A percentile compares a stretch with the other conserved stretches of the same genome.
Conservation (phyloP, 1,140 invertebrate species). For the Halesus radiatus region DNA sequence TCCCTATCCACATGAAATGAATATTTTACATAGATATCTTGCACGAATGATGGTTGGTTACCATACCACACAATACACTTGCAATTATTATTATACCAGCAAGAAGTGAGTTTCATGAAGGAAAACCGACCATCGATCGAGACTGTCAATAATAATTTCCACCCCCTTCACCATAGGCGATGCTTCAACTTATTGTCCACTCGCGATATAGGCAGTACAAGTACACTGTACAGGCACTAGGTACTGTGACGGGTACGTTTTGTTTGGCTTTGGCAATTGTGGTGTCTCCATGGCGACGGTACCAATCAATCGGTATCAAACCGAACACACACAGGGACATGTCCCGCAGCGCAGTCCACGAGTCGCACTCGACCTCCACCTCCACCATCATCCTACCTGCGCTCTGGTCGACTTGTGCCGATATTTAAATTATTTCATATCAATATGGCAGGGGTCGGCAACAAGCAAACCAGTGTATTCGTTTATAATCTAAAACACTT, state of each 20-base stretch:
- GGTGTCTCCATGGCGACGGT: slow-evolving; percentile 43
- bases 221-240: too few relatives aligned
- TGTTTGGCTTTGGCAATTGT: slow-evolving; percentile 28
- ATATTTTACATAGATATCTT: too few relatives aligned
- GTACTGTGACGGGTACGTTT: not conserved
- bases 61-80: too few relatives aligned
- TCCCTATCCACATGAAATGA: too few relatives aligned
- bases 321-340: slow-evolving; percentile 5
- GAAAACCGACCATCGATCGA: not conserved
- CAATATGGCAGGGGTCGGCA: slow-evolving; percentile 29
- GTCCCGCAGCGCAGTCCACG: not conserved
- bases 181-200: slow-evolving; percentile 29
- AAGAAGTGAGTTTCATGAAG: not conserved
- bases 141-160: slow-evolving; percentile 6
- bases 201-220: too few relatives aligned
- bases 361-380: too few relatives aligned
- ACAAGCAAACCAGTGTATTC: not conserved
- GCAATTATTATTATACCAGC: too few relatives aligned
- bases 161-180: slow-evolving; percentile 12
- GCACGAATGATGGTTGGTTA: too few relatives aligned
- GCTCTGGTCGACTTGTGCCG: slow-evolving; percentile 35
- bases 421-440: slow-evolving; percentile 54
- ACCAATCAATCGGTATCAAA: slow-evolving; percentile 43
- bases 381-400: not conserved
- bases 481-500: too few relatives aligned